Conservation (phyloP, 2,113 vertebrate genomes). For the Ctenodactylus gundi region DNA sequence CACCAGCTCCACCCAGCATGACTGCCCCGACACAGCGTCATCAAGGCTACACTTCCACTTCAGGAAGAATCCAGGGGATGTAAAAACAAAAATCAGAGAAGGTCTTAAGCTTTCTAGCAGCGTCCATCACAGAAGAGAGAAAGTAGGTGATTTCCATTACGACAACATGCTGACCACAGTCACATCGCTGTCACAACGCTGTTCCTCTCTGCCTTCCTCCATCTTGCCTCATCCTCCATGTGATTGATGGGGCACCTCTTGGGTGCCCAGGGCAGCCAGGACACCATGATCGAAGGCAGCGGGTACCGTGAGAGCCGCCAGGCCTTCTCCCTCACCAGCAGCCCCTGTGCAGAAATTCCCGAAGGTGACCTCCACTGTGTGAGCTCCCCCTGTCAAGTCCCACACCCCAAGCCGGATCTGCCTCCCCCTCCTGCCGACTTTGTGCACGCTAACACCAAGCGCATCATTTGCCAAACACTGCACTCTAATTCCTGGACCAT, state of each 20-base stretch:
- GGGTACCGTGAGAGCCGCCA: neutral
- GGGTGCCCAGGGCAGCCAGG: neutral
- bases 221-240: neutral
- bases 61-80: neutral
- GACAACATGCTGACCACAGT: neutral
- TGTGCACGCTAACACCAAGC: constrained; percentile 64
- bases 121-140: neutral
- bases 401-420: accelerated
- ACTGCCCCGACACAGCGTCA: neutral
- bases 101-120: neutral
- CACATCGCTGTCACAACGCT: too few relatives aligned
- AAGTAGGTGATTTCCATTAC: neutral
- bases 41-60: neutral
- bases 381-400: accelerated
- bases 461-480: constrained; percentile 61
- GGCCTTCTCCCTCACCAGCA: neutral
- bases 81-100: neutral
- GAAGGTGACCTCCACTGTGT: constrained; percentile 26
- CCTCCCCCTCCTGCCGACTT: constrained; percentile 35
- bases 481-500: constrained; percentile 64
- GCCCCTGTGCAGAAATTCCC: constrained; percentile 23
- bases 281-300: neutral
- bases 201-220: accelerated
- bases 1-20: neutral
- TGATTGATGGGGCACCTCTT: neutral